Percentiles rank a stretch among this genome's conserved stretches.
Conservation (phyloP, 2,888 invertebrate species). For the Melinaea menophilus region DNA sequence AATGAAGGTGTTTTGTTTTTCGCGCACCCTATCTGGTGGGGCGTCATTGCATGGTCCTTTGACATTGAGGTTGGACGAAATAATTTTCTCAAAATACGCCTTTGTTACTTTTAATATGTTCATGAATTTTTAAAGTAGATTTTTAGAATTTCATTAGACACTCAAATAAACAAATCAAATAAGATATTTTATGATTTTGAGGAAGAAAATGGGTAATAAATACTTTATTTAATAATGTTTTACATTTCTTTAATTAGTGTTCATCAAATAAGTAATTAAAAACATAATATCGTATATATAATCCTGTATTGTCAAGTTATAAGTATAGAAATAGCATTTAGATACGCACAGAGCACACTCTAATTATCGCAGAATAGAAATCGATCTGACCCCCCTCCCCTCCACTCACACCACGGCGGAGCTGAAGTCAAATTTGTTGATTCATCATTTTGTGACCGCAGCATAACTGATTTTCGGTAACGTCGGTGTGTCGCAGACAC, state of each 20-base stretch:
- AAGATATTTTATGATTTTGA: too few species aligned
- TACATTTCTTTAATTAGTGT: neutral
- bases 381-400: slow-evolving; percentile 63
- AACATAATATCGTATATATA: slow-evolving; percentile 10
- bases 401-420: slow-evolving; percentile 40
- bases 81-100: neutral
- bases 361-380: slow-evolving; percentile 74
- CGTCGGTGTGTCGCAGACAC: slow-evolving; percentile 23
- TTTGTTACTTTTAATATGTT: neutral
- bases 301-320: slow-evolving; percentile 5
- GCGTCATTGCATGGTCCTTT: slow-evolving; percentile 5
- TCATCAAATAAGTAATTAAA: slow-evolving; percentile 12
- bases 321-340: slow-evolving; percentile 27
- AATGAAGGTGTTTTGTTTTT: slow-evolving; percentile 8
- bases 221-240: too few species aligned
- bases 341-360: slow-evolving; percentile 50
- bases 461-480: slow-evolving; percentile 38
- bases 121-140: too few species aligned
- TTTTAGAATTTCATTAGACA: too few species aligned
- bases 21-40: slow-evolving; percentile 8
- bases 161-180: too few species aligned
- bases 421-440: slow-evolving; percentile 48
- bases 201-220: too few species aligned
- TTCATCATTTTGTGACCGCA: slow-evolving; percentile 40
- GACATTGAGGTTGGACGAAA: slow-evolving; percentile 4